Conservation (phyloP, 2,888 invertebrate genomes). For the Synergus laeviventris region DNA sequence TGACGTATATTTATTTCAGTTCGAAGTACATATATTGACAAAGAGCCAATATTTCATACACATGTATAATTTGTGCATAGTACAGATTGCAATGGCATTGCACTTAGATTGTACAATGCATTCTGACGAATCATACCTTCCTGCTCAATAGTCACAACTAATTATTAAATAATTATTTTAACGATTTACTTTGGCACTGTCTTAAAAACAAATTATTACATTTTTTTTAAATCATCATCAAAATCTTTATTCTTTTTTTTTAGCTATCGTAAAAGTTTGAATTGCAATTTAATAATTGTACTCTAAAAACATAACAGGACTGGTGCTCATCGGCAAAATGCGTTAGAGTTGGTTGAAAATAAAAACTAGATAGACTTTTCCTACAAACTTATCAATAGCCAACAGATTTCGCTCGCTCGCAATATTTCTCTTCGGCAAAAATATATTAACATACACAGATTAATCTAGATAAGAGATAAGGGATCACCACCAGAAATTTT, state of each 20-base stretch:
- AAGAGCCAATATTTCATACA: conserved; percentile 11
- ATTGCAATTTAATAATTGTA: not conserved
- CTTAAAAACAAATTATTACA: conserved; percentile 3
- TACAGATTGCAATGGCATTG: conserved; percentile 23
- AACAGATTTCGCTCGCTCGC: conserved; percentile 20
- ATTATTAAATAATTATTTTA: not conserved
- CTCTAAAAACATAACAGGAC: conserved; percentile 31
- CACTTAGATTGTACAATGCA: conserved; percentile 15
- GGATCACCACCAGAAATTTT: too few relatives aligned
- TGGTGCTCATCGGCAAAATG: conserved; percentile 32
- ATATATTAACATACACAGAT: conserved; percentile 12
- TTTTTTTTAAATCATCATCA: not conserved
- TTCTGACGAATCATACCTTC: conserved; percentile 30
- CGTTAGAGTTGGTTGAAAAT: conserved; percentile 14
- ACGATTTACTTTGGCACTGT: conserved; percentile 22
- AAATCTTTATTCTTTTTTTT: not conserved
- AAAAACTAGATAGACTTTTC: conserved; percentile 8
- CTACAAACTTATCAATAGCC: conserved; percentile 29
- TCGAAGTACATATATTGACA: conserved; percentile 34
- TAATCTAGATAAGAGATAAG: not conserved
- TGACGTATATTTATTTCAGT: conserved; percentile 40
- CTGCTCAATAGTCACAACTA: not conserved
- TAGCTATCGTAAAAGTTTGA: not conserved
- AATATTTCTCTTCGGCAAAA: conserved; percentile 18
- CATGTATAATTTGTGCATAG: conserved; percentile 29